phyloP scores from a whole-genome alignment of 2,888 invertebrate genomes.

The Hirtodrosophila duncani region DNA sequence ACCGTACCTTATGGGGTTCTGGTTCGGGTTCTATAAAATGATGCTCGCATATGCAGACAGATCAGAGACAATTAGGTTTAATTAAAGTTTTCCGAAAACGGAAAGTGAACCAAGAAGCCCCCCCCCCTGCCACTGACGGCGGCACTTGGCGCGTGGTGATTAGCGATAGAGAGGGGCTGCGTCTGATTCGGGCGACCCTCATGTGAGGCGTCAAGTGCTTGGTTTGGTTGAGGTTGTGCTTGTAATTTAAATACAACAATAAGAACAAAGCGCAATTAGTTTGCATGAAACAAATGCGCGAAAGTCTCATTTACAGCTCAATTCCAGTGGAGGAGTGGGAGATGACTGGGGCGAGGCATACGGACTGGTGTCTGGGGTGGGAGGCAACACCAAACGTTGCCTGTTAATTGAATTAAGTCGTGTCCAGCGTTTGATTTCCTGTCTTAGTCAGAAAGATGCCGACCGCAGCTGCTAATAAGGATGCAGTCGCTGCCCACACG shows the following conservation, averaged over 20 bases:
- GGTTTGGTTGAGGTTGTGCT: too few relatives aligned
- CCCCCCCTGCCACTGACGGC: too few relatives aligned
- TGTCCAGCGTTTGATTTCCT: constrained; percentile 60
- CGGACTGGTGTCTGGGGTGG: constrained; percentile 44
- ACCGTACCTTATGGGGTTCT: too few relatives aligned
- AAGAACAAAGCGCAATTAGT: constrained; percentile 63
- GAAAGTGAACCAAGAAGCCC: constrained; percentile 49
- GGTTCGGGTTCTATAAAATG: constrained; percentile 15
- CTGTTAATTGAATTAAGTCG: constrained; percentile 61
- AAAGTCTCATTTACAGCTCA: constrained; percentile 46
- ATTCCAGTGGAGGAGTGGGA: not conserved
- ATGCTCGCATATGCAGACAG: constrained; percentile 24
- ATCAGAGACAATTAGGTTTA: constrained; percentile 53
- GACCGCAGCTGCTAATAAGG: constrained; percentile 55
- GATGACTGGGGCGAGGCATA: not conserved
- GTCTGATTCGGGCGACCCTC: constrained; percentile 49
- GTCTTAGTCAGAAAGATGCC: constrained; percentile 48
- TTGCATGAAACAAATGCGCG: constrained; percentile 67
- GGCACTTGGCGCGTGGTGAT: constrained; percentile 68
- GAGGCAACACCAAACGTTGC: constrained; percentile 61
- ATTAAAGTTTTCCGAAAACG: constrained; percentile 63
- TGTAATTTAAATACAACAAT: constrained; percentile 70
- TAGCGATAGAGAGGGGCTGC: constrained; percentile 42
- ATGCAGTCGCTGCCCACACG: constrained; percentile 61
- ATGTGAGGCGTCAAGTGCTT: constrained; percentile 49